Conservation (phyloP, 30 jellyfish, hydroid and myxozoan species). For the Cassiopea xamachana region DNA sequence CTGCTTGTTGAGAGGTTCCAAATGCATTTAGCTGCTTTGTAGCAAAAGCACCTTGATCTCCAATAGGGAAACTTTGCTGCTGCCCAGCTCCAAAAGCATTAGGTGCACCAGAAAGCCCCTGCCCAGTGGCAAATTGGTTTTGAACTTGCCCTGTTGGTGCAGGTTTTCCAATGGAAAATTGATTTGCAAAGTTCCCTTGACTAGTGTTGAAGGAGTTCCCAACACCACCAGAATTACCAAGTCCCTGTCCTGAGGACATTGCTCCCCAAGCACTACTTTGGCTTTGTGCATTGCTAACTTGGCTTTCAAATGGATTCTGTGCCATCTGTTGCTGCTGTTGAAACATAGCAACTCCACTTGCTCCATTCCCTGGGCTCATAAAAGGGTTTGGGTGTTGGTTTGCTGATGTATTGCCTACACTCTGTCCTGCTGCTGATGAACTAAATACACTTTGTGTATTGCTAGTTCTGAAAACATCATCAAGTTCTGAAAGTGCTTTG, state of each 20-base stretch:
- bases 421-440: constrained; percentile 57
- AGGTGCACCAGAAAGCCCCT: constrained; percentile 3
- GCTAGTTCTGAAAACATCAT: constrained; percentile 80
- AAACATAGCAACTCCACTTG: constrained; percentile 82
- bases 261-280: constrained; percentile 66
- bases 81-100: constrained; percentile 40
- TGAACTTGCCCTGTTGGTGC: constrained; percentile 8
- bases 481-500: constrained; percentile 75
- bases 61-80: constrained; percentile 17
- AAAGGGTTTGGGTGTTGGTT: constrained; percentile 94
- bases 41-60: constrained; percentile 14
- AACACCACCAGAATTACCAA: constrained; percentile 17
- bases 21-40: constrained; percentile 19
- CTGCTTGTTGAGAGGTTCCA: constrained; percentile 17
- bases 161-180: constrained; percentile 6
- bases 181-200: constrained; percentile 62
- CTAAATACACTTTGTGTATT: constrained; percentile 78
- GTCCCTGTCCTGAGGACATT: constrained; percentile 24
- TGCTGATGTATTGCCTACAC: constrained; percentile 30
- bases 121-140: constrained; percentile 7
- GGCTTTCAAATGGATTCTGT: constrained; percentile 86
- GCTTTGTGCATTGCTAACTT: constrained; percentile 10
- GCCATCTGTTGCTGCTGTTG: constrained; percentile 94
- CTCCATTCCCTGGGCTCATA: constrained; percentile 88
- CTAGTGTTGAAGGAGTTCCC: constrained; percentile 32